Conservation (phyloP, 2,888 invertebrate genomes). For the Parnassius smintheus region DNA sequence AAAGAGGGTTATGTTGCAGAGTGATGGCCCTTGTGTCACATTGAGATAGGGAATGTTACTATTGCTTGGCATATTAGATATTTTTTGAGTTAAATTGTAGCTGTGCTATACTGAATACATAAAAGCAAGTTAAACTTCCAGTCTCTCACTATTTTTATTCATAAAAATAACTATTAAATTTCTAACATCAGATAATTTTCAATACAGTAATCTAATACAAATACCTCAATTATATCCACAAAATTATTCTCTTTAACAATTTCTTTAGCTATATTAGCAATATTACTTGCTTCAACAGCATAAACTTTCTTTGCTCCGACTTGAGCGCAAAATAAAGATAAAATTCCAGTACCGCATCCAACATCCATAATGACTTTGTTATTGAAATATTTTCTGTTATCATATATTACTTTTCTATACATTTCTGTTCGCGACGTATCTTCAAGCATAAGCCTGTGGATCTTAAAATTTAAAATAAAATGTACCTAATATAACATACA, state of each 20-base stretch:
- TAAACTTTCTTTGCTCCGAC: conserved; percentile 95
- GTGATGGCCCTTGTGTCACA: too few species aligned
- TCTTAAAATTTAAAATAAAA: conserved; percentile 62
- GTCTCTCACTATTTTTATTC: too few species aligned
- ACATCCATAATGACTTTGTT: conserved; percentile 92
- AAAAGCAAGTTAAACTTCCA: too few species aligned
- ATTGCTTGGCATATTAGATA: too few species aligned
- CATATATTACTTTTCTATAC: conserved; percentile 89
- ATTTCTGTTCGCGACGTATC: conserved; percentile 88
- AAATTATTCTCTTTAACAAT: conserved; percentile 87
- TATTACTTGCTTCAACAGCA: conserved; percentile 90
- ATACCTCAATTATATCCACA: conserved; percentile 84
- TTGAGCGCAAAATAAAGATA: conserved; percentile 93
- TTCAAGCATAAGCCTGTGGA: conserved; percentile 90
- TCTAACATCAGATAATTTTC: too few species aligned
- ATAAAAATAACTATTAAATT: too few species aligned
- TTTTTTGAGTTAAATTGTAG: too few species aligned
- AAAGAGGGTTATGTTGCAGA: too few species aligned
- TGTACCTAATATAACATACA: conserved; percentile 1
- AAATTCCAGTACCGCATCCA: conserved; percentile 92
- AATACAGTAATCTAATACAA: too few species aligned
- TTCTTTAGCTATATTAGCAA: conserved; percentile 83
- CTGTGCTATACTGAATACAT: not conserved
- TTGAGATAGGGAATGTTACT: too few species aligned
- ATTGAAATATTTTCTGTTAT: conserved; percentile 83